Evolutionary conservation across 2,113 vertebrate genomes (phyloP), one percentile per base, ranked within the genome.

Genomic region (Carassius carassius): DNA sequence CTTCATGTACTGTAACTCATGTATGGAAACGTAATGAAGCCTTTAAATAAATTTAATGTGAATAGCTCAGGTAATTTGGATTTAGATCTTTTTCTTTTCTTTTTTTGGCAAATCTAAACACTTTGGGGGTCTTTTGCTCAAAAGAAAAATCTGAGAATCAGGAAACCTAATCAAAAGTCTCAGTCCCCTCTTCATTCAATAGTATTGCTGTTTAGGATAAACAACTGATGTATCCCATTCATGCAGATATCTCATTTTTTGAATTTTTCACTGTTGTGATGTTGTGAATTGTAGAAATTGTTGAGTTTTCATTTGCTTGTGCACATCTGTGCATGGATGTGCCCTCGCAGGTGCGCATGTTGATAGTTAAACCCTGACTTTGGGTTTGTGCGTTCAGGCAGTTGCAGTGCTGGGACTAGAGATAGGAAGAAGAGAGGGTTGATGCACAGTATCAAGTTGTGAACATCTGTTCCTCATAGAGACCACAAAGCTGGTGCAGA

Each of bases 401-500:
- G 93, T 94, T 92, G 93, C 91, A 91, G 92, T 91, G 86, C 91
- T 94, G 92, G 92, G 90, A 90, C 89, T 89, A 89, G 88, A 94
- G 94, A 94, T 95, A 95, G 93, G 85, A 91, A 89, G 89, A 54
- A 75, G 90, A 92, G 92, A 92, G 91, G 90, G 92, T 92, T 92
- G 94, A 93, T 83, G 90, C 86, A 87, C 93, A 92, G 92, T 94
- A 94, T 95, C 94, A 92, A 94, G 92, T 92, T 92, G 91, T 93
- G 94, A 95, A 95, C 94, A 95, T 95, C 94, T 95, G 94, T 94
- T 95, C 90, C 92, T 93, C 91, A 90, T 92, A 92, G 93, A 94
- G 94, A 95, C 94, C 93, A 89, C 94, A 94, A 91, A 93, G 88
- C 93, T 92, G 91, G 89, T 93, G 91, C 89, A 91, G 91, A 92